These are phyloP conservation scores for Apteryx mantelli DNA, from an alignment of 2,113 vertebrate species.

Conservation along the genomic window DNA sequence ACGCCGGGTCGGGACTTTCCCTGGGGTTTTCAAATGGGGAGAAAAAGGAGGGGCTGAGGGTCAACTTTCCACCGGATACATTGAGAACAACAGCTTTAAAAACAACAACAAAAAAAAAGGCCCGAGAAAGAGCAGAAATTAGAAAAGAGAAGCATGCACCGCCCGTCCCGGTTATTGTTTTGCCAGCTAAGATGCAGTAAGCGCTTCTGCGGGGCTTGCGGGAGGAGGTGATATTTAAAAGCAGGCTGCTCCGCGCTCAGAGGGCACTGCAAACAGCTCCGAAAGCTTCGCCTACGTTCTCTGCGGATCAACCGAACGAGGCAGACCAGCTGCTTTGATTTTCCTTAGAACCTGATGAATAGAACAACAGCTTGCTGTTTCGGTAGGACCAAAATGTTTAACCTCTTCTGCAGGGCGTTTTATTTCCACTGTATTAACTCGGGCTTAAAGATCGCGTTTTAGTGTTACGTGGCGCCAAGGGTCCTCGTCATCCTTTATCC, in stretches of 20 bases:
- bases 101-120: too few relatives aligned
- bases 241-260: background rate
- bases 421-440: background rate
- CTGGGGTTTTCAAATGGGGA: background rate
- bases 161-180: background rate
- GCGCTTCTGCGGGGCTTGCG: background rate
- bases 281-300: background rate
- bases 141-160: background rate
- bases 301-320: background rate
- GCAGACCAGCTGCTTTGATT: background rate
- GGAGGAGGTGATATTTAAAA: conserved; percentile 14
- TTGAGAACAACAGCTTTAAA: background rate
- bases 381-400: conserved; percentile 15
- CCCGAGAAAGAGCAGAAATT: background rate
- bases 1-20: background rate
- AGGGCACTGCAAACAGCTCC: background rate
- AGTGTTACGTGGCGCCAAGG: background rate
- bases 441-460: rapidly evolving
- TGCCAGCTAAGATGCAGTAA: background rate
- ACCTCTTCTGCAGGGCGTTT: background rate
- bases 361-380: background rate
- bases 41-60: background rate
- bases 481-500: background rate
- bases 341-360: background rate
- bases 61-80: background rate